Base-by-base conservation (phyloP, 2,113 vertebrate genomes). In the Spermophilus dauricus region DNA sequence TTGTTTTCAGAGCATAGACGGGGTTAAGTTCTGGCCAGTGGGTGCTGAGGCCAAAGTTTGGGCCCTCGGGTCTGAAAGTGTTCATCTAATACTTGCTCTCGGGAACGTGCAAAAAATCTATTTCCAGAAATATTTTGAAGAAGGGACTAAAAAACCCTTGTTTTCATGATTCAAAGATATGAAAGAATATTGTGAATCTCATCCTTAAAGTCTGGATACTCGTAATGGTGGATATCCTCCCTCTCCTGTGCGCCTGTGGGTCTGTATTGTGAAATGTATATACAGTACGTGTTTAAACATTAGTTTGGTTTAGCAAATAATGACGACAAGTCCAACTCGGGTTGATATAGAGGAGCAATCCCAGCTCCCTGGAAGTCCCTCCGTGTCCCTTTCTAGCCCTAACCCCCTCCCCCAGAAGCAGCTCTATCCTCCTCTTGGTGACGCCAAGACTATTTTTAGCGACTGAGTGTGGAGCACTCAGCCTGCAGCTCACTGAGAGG, bases 251-350 rank as follows among this genome's bases (percentile, higher is more conserved):
- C 34, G 37, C 26, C 5, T 4, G 61, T 26, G 39, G 28, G 1
- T 14, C 4, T 5, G 10, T n/a, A 0, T 4, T 9, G 9, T 16
- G 48, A 69, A 5, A 20, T 13, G 7, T 16, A 13, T 28, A 20
- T 20, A 12, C 18, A 42, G 65, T 4, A 30, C 24, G 45, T 6
- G 11, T 5, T 1, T 10, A 45, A 39, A 58, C n/a, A 4, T n/a
- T 24, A 14, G 8, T 32, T 1, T 0, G 2, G 65, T 34, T 93
- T 26, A 28, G 69, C 73, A 67, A 85, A 61, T 34, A 5, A 11
- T 22, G 5, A 13, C 8, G 34, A 61, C 0, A 11, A 70, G 37
- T 13, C 1, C 0, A 1, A 2, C 32, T 67, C 1, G 4, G 58
- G 53, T 6, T 2, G 9, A 51, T 42, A 48, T 28, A 24, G 34